Conservation (phyloP, 2,113 vertebrate genomes). For the Pica pica region DNA sequence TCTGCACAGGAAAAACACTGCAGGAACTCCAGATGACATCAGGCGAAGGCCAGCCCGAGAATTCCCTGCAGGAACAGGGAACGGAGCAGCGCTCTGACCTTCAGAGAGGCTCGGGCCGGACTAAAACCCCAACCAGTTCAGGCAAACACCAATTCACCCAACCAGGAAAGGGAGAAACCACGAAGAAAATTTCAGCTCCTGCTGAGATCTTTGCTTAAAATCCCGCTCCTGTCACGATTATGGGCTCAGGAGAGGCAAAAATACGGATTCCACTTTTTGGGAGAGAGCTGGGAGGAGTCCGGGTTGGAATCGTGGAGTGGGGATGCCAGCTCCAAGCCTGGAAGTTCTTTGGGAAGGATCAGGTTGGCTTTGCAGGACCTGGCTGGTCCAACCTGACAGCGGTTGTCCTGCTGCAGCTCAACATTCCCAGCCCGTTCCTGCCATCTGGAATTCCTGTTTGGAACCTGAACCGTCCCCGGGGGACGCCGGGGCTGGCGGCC, state of each 20-base stretch:
- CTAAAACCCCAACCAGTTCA: background rate
- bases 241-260: background rate
- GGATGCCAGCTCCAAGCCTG: background rate
- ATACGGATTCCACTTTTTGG: accelerated
- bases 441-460: accelerated
- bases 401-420: background rate
- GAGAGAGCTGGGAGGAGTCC: accelerated
- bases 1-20: background rate
- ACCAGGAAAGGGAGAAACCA: background rate
- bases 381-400: background rate
- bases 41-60: background rate
- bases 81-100: background rate
- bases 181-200: background rate
- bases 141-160: background rate
- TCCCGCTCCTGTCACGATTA: accelerated
- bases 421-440: accelerated
- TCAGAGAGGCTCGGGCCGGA: background rate
- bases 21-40: background rate
- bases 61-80: background rate
- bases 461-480: accelerated
- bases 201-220: background rate
- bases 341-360: background rate
- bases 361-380: background rate
- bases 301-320: background rate
- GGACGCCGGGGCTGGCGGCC: background rate